phyloP scores from a whole-genome alignment of 2,888 invertebrate species.

The Tuta absoluta region DNA sequence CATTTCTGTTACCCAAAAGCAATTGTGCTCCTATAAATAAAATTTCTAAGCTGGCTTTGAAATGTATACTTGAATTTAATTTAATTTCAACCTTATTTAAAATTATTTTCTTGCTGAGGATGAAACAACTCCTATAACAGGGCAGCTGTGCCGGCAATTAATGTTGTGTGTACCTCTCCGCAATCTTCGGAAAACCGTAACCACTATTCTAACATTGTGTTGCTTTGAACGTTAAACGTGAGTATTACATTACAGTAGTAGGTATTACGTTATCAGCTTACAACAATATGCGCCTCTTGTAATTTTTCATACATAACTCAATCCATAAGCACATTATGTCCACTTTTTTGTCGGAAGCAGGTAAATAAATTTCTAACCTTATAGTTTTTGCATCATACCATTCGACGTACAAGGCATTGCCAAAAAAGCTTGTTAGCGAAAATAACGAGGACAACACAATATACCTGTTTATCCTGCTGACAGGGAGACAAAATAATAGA shows the following conservation, averaged over 20 bases:
- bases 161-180: constrained; percentile 8
- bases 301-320: too few species aligned
- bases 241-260: too few species aligned
- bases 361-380: neutral
- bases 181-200: constrained; percentile 1
- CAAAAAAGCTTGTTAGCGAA: constrained; percentile 13
- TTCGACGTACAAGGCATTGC: neutral
- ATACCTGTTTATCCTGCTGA: neutral
- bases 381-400: neutral
- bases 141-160: neutral
- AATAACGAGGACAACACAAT: neutral
- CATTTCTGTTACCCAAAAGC: constrained; percentile 6
- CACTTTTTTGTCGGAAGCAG: neutral
- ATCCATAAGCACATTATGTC: neutral
- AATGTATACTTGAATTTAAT: neutral
- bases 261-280: too few species aligned
- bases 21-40: neutral
- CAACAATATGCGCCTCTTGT: too few species aligned
- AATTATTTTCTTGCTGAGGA: constrained; percentile 5
- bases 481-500: constrained; percentile 2
- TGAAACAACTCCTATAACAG: neutral
- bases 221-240: neutral
- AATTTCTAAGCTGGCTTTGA: neutral
- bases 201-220: neutral
- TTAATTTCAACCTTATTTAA: neutral